Conservation (phyloP, 2,888 invertebrate species). For the Timema cristinae region DNA sequence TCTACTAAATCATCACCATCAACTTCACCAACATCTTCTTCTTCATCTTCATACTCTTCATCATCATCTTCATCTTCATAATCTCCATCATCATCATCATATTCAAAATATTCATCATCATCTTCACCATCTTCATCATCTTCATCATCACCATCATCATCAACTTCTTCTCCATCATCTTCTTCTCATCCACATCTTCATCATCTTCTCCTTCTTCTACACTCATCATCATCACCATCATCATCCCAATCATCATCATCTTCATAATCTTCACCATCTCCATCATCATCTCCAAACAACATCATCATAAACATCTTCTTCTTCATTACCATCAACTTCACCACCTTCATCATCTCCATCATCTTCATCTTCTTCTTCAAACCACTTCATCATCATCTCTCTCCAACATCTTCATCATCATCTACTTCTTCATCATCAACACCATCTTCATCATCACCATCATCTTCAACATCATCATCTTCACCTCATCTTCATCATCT, state of each 20-base stretch:
- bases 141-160: neutral
- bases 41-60: neutral
- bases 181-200: constrained; percentile 11
- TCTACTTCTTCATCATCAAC: constrained; percentile 13
- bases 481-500: constrained; percentile 12
- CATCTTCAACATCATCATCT: constrained; percentile 16
- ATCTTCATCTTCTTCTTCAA: constrained; percentile 4
- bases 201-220: neutral
- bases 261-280: constrained; percentile 16
- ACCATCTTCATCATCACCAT: constrained; percentile 17
- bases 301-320: constrained; percentile 15
- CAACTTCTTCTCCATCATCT: neutral
- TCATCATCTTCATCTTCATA: neutral
- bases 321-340: constrained; percentile 7
- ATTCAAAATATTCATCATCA: neutral
- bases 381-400: constrained; percentile 6
- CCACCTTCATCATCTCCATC: constrained; percentile 10
- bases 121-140: neutral
- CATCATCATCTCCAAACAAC: constrained; percentile 17
- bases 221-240: constrained; percentile 17
- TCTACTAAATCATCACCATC: too few relatives aligned
- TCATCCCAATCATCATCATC: constrained; percentile 19
- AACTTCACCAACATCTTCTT: too few relatives aligned
- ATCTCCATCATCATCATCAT: neutral
- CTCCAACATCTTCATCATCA: constrained; percentile 6